Evolutionary conservation across 2,888 invertebrate genomes (phyloP).

Genomic region (Polymixis flavicincta): DNA sequence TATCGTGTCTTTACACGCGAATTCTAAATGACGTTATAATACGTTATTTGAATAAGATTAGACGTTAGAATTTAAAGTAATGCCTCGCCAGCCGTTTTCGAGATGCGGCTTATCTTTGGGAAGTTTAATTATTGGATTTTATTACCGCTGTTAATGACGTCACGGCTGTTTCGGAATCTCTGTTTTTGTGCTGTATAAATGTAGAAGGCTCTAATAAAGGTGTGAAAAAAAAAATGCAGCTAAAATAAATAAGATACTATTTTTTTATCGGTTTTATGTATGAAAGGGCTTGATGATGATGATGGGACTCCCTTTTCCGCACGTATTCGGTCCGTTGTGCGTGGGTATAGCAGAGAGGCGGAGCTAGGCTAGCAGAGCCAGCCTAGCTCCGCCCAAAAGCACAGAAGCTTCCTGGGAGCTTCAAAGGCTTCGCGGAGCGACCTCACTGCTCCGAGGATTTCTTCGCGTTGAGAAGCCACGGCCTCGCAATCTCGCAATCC

Average conservation of each 20-base stretch:
- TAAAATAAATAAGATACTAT: neutral
- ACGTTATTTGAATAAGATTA: constrained; percentile 77
- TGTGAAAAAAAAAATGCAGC: neutral
- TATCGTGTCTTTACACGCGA: constrained; percentile 75
- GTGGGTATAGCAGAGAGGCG: too few species aligned
- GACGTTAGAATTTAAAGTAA: constrained; percentile 61
- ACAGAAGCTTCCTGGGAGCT: too few species aligned
- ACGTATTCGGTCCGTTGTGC: too few species aligned
- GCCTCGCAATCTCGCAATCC: too few species aligned
- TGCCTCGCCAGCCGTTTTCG: constrained; percentile 54
- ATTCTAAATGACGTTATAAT: constrained; percentile 74
- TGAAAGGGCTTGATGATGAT: too few species aligned
- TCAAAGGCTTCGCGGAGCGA: too few species aligned
- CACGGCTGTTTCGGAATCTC: constrained; percentile 14
- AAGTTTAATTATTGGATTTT: constrained; percentile 66
- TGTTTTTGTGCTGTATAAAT: constrained; percentile 23
- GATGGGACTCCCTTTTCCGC: too few species aligned
- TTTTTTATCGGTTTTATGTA: neutral
- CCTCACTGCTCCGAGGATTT: too few species aligned
- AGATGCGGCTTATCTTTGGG: constrained; percentile 60
- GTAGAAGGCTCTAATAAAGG: neutral
- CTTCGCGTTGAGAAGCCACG: too few species aligned
- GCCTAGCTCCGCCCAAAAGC: too few species aligned
- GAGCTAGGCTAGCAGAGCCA: too few species aligned
- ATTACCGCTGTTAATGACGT: constrained; percentile 44